phyloP scores from a whole-genome alignment of 1,140 invertebrate genomes.

The Thaumatotibia leucotreta region DNA sequence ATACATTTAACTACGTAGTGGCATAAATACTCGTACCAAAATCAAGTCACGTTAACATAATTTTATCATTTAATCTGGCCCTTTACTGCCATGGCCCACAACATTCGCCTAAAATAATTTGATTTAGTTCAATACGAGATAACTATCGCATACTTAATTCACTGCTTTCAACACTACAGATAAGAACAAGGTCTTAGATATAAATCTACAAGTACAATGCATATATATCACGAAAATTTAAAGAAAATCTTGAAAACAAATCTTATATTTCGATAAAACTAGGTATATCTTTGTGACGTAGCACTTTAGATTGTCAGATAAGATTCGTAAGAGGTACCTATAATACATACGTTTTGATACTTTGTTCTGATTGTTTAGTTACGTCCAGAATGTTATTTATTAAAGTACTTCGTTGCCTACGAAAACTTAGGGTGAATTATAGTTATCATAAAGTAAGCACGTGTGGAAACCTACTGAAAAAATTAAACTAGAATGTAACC shows the following conservation, averaged over 20 bases:
- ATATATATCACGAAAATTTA: background rate
- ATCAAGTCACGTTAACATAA: background rate
- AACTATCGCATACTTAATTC: conserved; percentile 5
- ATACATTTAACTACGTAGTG: background rate
- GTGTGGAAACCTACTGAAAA: too few relatives aligned
- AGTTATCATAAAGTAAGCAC: too few relatives aligned
- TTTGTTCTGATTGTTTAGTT: background rate
- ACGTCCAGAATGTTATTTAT: background rate
- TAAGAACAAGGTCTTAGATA: conserved; percentile 6
- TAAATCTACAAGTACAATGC: background rate
- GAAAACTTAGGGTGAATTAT: too few relatives aligned
- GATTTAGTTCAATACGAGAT: background rate
- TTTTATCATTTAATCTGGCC: background rate
- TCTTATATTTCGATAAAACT: background rate
- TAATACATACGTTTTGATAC: background rate
- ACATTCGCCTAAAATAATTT: background rate
- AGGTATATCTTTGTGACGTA: conserved; percentile 10
- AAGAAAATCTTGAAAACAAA: background rate
- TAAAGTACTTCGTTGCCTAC: too few relatives aligned
- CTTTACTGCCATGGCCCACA: background rate
- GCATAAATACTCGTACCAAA: background rate
- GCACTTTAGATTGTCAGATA: conserved; percentile 1
- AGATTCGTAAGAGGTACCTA: background rate
- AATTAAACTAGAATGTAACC: too few relatives aligned
- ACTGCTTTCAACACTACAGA: conserved; percentile 9